These are phyloP conservation scores for Eudemis profundana DNA, from an alignment of 2,888 invertebrate species.

Conservation along the genomic window DNA sequence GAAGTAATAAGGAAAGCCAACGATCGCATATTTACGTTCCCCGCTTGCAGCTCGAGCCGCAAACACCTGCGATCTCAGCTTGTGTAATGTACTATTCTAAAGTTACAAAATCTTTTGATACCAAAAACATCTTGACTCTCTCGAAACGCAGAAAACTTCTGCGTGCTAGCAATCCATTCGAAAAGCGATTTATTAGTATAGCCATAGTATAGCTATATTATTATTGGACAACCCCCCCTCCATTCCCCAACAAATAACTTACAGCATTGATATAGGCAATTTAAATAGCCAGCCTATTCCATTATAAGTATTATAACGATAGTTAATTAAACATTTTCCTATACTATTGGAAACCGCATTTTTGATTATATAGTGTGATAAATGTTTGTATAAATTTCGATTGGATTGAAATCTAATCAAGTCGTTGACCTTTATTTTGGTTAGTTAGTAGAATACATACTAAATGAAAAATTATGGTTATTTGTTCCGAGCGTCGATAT, in stretches of 20 bases:
- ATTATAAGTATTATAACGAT: constrained; percentile 14
- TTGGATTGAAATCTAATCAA: constrained; percentile 15
- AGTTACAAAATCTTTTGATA: no score
- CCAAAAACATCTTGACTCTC: no score
- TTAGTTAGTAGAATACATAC: constrained; percentile 9
- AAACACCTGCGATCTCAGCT: no score
- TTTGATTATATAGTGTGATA: constrained; percentile 30
- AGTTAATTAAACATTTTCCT: constrained; percentile 32
- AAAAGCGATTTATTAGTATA: neutral
- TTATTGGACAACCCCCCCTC: constrained; percentile 19
- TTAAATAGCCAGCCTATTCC: constrained; percentile 17
- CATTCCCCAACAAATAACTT: constrained; percentile 16
- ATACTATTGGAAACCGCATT: constrained; percentile 18
- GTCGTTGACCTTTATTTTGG: neutral
- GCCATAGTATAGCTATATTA: neutral
- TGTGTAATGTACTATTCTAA: no score
- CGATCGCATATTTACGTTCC: no score
- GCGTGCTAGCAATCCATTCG: neutral
- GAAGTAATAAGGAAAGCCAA: no score
- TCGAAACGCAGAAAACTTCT: no score
- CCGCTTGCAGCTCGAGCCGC: no score
- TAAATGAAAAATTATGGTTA: constrained; percentile 24
- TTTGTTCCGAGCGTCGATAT: neutral
- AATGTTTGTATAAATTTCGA: constrained; percentile 11
- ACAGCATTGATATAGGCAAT: constrained; percentile 18